Evolutionary conservation across 92 coral and sea anemone species (phyloP), one percentile per base, ranked within the genome.

Genomic region (Actinostola sp.): DNA sequence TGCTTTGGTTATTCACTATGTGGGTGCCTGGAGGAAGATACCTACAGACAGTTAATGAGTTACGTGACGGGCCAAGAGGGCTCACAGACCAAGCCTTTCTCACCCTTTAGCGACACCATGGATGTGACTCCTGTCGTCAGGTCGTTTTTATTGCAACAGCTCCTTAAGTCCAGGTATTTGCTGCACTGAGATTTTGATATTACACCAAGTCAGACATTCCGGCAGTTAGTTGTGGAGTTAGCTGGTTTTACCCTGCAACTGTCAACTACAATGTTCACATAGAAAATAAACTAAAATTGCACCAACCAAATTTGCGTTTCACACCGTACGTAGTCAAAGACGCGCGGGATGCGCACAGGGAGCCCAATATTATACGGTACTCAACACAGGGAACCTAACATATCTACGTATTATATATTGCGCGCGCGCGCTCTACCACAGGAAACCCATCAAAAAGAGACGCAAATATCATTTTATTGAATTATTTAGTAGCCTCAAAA

Each of bases 121-220:
- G 94, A 89, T 52, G 63, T 78, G 1, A 85, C 84, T 15, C 94
- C 94, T 57, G 94, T 89, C 16, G 90, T 89, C 54, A 83, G 94
- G 75, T 89, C 94, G 13, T 89, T 89, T 34, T 78, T 89, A 19
- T 71, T 89, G 53, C 94, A 89, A 54, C 94, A 89, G 69, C 91
- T 89, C 7, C 74, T 86, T 15, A 75, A 76, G n/a, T 80, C 84
- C 9, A 86, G 91, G 91, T 86, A 67, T 14, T 16, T 28, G 42
- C 19, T 8, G n/a, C 51, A 41, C 26, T 42, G 13, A 31, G 14
- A 12, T 21, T 2, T 38, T 63, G 68, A 8, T 60, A 4, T 14
- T 2, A 29, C 35, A 8, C 1, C 35, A 15, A 19, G 17, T 62
- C 44, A 15, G 35, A 19, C 14, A 24, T 19, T 59, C 13, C 38